Base-by-base conservation (phyloP, 1,140 invertebrate genomes). In the Lasioglossum baleicum region DNA sequence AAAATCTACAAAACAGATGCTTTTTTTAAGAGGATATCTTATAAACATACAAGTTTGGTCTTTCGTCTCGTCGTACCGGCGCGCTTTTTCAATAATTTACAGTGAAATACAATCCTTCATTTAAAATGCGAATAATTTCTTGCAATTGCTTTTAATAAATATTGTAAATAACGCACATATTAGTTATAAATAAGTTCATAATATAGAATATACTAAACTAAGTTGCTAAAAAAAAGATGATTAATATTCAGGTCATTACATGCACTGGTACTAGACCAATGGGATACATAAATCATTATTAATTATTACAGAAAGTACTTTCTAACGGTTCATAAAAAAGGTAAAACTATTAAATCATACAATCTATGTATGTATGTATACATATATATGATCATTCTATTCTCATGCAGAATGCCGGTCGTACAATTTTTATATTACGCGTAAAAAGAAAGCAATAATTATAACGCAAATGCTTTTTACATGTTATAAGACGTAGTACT, bases 131-230 rank as follows among this genome's bases (percentile, higher is more conserved):
- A 84, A 83, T 88, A 83, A 76, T 79, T 85, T 63, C 69, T 83
- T 84, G 81, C 63, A 85, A 78, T 88, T 84, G 76, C 64, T 85
- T 83, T 90, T 87, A 90, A 90, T 91, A 90, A 90, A 91, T 90
- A 91, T 87, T 82, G 85, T 87, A 87, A 91, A 87, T 80, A 87
- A 89, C 89, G 84, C 89, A 88, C 86, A 88, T 89, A 80, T 82
- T 67, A 78, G 86, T 86, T 87, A 90, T 90, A 90, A 90, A 90
- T 90, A 91, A 90, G 75, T 80, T 84, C 79, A 78, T 79, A 77
- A 75, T 80, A 85, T 72, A 83, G 65, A 68, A 74, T 77, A 71
- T 44, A 42, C 72, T 83, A 81, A 81, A 72, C 79, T 80, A 81
- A 70, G 31, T 82, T 77, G 69, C 77, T 84, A 84, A 53, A 65